Percentiles rank a stretch among this genome's conserved stretches.
phyloP scores from a whole-genome alignment of 2,797 vertebrate species.

The Coracias cyanogaster region DNA sequence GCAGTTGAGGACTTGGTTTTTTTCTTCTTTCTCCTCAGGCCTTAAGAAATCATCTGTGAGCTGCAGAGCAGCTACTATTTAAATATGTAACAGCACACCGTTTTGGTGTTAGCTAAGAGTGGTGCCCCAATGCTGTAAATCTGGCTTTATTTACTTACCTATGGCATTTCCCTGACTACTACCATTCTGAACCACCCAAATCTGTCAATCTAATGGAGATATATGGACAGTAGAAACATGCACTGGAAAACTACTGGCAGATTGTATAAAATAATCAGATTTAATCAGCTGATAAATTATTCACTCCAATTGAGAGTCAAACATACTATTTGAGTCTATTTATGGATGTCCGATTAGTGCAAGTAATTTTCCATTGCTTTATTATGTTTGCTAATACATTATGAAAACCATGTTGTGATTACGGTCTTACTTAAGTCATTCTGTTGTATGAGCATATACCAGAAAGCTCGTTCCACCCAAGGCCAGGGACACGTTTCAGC shows the following conservation, averaged over 20 bases:
- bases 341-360: conserved; percentile 38
- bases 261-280: conserved; percentile 57
- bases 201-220: conserved; percentile 55
- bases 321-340: conserved; percentile 42
- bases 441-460: not conserved
- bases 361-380: conserved; percentile 48
- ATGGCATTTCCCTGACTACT: not conserved
- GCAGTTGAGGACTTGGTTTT: fast-evolving
- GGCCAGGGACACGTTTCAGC: not conserved
- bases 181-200: not conserved
- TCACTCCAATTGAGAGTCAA: conserved; percentile 42
- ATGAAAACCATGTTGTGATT: conserved; percentile 7
- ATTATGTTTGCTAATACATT: conserved; percentile 52
- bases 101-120: not conserved
- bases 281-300: conserved; percentile 69
- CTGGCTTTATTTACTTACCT: conserved; percentile 23
- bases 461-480: not conserved
- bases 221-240: conserved; percentile 72
- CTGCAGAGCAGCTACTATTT: not conserved
- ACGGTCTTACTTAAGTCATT: conserved; percentile 30
- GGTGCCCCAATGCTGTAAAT: conserved; percentile 8
- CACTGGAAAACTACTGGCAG: conserved; percentile 76
- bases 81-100: not conserved
- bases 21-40: not conserved
- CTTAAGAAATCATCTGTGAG: not conserved